A percentile compares a stretch with the other conserved stretches of the same genome.
Conservation (phyloP, 1,140 invertebrate species). For the Micrasema minimum region DNA sequence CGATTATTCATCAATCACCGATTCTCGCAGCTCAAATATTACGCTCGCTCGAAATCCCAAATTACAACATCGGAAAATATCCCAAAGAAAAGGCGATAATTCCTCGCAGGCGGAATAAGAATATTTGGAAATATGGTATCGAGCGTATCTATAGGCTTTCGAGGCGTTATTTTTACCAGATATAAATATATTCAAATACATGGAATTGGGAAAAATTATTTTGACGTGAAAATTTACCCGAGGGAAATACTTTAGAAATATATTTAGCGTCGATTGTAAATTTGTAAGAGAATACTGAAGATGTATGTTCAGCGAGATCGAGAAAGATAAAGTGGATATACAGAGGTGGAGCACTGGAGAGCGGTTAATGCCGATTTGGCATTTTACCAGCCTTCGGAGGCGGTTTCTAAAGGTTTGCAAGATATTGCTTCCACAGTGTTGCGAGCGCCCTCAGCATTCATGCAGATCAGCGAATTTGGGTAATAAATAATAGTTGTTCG, state of each 20-base stretch:
- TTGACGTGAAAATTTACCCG: slow-evolving; percentile 15
- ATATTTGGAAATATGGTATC: slow-evolving; percentile 15
- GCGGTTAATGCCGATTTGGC: slow-evolving; percentile 50
- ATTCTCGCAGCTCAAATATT: slow-evolving; percentile 1
- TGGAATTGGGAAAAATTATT: slow-evolving; percentile 31
- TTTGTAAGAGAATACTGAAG: slow-evolving; percentile 7
- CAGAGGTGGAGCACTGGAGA: neutral
- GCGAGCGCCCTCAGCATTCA: slow-evolving; percentile 3
- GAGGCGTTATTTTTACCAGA: slow-evolving; percentile 18
- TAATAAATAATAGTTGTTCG: slow-evolving; percentile 11
- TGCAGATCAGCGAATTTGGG: slow-evolving; percentile 13
- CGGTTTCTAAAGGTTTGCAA: slow-evolving; percentile 21
- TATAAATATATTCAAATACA: slow-evolving; percentile 31
- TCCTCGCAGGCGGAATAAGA: slow-evolving; percentile 1
- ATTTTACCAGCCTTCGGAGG: slow-evolving; percentile 32
- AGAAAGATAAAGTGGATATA: slow-evolving; percentile 19
- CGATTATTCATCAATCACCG: slow-evolving; percentile 11
- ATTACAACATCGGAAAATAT: slow-evolving; percentile 9
- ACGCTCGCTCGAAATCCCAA: neutral
- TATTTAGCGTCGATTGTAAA: slow-evolving; percentile 2
- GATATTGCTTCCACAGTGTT: slow-evolving; percentile 27
- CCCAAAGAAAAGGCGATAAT: slow-evolving; percentile 19
- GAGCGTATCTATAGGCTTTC: slow-evolving; percentile 6
- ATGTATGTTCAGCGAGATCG: slow-evolving; percentile 4
- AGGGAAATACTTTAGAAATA: slow-evolving; percentile 9